Evolutionary conservation across 2,113 vertebrate species (phyloP).

Genomic region (Picathartes gymnocephalus): DNA sequence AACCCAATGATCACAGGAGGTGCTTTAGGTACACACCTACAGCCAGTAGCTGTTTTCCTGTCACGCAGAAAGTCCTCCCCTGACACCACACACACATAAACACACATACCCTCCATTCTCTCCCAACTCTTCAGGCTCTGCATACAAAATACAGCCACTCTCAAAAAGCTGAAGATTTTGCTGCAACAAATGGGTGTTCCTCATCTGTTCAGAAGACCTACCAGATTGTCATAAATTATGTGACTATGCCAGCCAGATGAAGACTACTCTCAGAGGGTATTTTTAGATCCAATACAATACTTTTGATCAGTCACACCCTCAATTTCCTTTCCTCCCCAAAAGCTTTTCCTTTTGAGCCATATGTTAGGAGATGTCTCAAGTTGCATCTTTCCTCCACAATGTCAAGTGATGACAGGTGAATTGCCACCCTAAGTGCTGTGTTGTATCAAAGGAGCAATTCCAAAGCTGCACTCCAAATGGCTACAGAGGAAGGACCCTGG

Average conservation of each 20-base stretch:
- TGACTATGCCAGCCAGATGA: background rate
- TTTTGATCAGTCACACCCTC: background rate
- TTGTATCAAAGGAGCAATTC: background rate
- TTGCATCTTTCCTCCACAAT: background rate
- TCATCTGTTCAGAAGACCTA: background rate
- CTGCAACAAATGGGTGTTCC: background rate
- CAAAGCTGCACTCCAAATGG: constrained; percentile 2
- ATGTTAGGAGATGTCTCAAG: background rate
- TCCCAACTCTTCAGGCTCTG: background rate
- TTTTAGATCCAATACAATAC: background rate
- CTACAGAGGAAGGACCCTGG: background rate
- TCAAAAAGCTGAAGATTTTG: background rate
- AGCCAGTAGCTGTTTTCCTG: background rate
- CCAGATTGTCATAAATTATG: background rate
- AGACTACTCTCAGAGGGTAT: background rate
- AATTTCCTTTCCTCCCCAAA: background rate
- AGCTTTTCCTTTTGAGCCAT: background rate
- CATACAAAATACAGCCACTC: background rate
- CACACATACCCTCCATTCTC: background rate
- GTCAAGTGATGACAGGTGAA: constrained; percentile 14
- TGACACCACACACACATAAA: too few species aligned
- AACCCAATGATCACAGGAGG: background rate
- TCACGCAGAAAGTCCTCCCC: background rate
- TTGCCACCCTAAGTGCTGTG: background rate
- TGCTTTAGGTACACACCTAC: background rate